Evolutionary conservation across 2,888 invertebrate genomes (phyloP), one percentile per base, ranked within the genome.

Genomic region (Caenorhabditis japonica): DNA sequence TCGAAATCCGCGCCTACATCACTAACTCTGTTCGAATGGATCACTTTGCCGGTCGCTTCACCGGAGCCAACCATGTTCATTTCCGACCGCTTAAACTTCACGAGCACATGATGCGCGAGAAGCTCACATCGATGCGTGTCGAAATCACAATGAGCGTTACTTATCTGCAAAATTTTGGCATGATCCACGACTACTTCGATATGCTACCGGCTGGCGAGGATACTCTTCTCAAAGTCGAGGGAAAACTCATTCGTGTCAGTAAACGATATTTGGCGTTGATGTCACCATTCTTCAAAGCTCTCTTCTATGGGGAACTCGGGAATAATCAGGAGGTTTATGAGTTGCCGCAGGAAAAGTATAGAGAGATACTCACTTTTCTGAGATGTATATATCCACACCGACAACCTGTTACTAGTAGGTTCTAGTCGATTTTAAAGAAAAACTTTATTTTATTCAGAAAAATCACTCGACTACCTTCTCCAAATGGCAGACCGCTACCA

Each of bases 161-260:
- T 1, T 5, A 21, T 15, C 12, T 41, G 13, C 25, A n/a, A 8
- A 64, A 64, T 23, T 64, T 49, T 10, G 55, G 55, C 36, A 64
- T 64, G 64, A 12, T 25, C 21, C 47, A 64, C 34, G 49, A 64
- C 41, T 64, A 64, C 49, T 64, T 64, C 33, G 64, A 64, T 19
- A 33, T 64, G 55, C 12, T 64, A 25, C 41, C 33, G 1, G 55
- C 21, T 2, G 41, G 13, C 12, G 55, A 64, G 15, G 23, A 41
- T 8, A 13, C 41, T 1, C 23, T 64, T n/a, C 34, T 64, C 38
- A 64, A 56, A 19, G 55, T 55, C 3, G 64, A 64, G 27, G 41
- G 41, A n/a, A n/a, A 34, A 1, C 34, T 56, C 19, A 49, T 64
- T 17, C 19, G 46, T 5, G 56, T 64, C n/a, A 49, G 56, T 19